Conservation (phyloP, 2,113 vertebrate species). For the Speoplatyrhinus poulsoni region DNA sequence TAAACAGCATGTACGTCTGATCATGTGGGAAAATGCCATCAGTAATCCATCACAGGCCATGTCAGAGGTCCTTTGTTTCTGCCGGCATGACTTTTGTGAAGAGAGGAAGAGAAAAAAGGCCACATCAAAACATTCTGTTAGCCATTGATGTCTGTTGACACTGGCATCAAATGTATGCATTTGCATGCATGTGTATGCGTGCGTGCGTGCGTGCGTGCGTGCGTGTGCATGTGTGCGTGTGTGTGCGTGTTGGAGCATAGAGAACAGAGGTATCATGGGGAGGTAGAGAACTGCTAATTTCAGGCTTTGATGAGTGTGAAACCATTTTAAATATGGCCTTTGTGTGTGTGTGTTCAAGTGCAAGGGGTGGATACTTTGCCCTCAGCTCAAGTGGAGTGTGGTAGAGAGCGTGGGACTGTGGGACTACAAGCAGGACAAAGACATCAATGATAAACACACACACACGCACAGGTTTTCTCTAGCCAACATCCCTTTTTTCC, state of each 20-base stretch:
- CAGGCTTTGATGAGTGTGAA: constrained; percentile 1
- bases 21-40: constrained; percentile 45
- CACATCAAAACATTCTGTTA: constrained; percentile 44
- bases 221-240: background rate
- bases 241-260: background rate
- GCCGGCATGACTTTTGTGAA: constrained; percentile 33
- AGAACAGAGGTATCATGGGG: background rate
- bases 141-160: constrained; percentile 24
- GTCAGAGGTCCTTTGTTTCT: constrained; percentile 44
- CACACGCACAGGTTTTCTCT: too few relatives aligned
- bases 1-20: background rate
- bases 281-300: background rate
- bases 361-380: constrained; percentile 5
- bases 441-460: constrained; percentile 41
- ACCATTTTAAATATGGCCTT: background rate
- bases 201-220: background rate
- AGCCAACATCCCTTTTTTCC: too few relatives aligned
- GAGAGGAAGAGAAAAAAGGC: constrained; percentile 34
- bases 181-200: background rate
- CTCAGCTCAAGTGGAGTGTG: constrained; percentile 49
- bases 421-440: constrained; percentile 44
- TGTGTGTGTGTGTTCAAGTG: constrained; percentile 11
- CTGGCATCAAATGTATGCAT: constrained; percentile 13
- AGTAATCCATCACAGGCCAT: constrained; percentile 45
- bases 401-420: constrained; percentile 58